Conservation (phyloP, 1,140 invertebrate genomes). For the Druon quercuslanigerum region DNA sequence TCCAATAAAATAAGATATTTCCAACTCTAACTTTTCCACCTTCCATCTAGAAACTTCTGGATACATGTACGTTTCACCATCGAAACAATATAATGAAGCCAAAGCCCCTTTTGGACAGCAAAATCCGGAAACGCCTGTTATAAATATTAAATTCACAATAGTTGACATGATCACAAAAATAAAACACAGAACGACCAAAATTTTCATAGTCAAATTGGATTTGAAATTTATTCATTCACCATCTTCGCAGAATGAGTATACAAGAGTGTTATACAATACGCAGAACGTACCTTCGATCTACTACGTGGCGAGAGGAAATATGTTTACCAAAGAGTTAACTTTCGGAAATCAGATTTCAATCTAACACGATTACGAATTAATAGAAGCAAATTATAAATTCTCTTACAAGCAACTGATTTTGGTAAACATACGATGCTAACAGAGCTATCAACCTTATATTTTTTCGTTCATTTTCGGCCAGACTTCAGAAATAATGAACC, state of each 20-base stretch:
- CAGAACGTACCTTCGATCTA: conserved; percentile 67
- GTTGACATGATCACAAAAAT: conserved; percentile 56
- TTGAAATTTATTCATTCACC: conserved; percentile 74
- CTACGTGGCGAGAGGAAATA: conserved; percentile 66
- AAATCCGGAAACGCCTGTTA: conserved; percentile 32
- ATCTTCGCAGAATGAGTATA: conserved; percentile 70
- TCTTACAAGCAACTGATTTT: neutral
- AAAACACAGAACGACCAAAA: conserved; percentile 69
- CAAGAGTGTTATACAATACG: conserved; percentile 72
- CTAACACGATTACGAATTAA: conserved; percentile 8
- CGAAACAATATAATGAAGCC: no score
- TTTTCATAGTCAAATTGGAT: conserved; percentile 70
- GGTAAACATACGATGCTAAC: conserved; percentile 26
- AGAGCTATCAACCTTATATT: neutral
- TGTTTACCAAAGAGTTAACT: conserved; percentile 63
- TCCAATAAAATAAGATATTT: no score
- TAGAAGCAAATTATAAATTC: conserved; percentile 27
- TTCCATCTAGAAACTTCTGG: no score
- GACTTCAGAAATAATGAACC: conserved; percentile 5
- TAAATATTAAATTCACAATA: conserved; percentile 41
- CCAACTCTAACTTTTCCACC: no score
- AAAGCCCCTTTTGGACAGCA: conserved; percentile 26
- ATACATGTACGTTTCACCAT: no score
- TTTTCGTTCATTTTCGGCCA: neutral
- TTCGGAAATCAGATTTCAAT: conserved; percentile 33